phyloP scores from a whole-genome alignment of 2,888 invertebrate species.

The Leptinotarsa peninsularis region DNA sequence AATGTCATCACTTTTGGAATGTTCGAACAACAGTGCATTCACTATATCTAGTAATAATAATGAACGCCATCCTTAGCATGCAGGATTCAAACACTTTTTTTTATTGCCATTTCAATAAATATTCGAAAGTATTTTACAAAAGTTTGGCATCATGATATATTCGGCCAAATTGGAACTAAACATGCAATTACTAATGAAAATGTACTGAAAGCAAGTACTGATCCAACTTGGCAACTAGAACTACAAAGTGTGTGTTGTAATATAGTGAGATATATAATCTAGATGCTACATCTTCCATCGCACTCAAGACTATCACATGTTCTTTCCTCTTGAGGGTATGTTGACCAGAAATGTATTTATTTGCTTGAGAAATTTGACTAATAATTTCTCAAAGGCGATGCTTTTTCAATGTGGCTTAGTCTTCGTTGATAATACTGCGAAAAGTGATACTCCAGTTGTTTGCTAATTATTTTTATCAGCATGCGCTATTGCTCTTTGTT shows the following conservation, averaged over 20 bases:
- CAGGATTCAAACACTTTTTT: no score
- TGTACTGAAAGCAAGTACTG: neutral
- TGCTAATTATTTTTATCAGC: slow-evolving; percentile 22
- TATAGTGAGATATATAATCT: slow-evolving; percentile 4
- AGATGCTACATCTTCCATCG: neutral
- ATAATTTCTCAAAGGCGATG: neutral
- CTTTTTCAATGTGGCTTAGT: neutral
- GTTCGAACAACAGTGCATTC: no score
- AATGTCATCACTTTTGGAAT: no score
- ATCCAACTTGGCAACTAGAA: neutral
- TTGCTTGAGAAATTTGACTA: neutral
- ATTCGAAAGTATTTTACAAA: neutral
- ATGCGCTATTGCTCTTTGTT: slow-evolving; percentile 6
- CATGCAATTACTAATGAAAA: neutral
- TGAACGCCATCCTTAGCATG: no score
- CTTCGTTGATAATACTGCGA: neutral
- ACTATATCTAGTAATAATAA: no score
- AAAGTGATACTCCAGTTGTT: neutral
- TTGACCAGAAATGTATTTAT: neutral
- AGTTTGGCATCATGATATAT: neutral
- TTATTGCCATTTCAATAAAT: neutral
- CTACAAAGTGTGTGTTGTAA: neutral
- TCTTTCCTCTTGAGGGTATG: neutral
- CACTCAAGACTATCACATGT: slow-evolving; percentile 1
- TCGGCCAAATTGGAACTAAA: neutral